Conservation (phyloP, 2,797 vertebrate species). For the Gastrophryne carolinensis region DNA sequence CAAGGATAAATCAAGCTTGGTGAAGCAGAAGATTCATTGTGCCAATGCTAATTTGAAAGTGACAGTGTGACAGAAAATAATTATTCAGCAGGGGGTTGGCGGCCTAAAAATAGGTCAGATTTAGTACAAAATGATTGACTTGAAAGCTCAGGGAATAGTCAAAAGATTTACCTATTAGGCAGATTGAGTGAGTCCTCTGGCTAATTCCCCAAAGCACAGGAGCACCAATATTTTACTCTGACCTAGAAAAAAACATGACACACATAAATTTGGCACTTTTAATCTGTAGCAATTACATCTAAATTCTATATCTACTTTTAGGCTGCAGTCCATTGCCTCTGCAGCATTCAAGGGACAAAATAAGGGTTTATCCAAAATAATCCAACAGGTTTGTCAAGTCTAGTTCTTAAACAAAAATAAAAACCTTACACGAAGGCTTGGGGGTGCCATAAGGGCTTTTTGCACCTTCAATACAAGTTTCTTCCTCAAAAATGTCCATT, state of each 20-base stretch:
- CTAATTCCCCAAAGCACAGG: slow-evolving; percentile 25
- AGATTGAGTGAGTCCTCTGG: slow-evolving; percentile 26
- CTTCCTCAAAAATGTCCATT: too few species aligned
- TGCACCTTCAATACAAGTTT: too few species aligned
- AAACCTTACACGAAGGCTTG: too few species aligned
- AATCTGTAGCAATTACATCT: slow-evolving; percentile 32
- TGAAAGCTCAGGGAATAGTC: slow-evolving; percentile 20
- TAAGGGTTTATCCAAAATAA: too few species aligned
- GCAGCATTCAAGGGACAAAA: not conserved
- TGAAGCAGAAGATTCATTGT: not conserved
- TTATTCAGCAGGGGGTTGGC: slow-evolving; percentile 4
- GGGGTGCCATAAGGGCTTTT: too few species aligned
- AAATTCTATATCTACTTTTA: not conserved
- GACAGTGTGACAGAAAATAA: slow-evolving; percentile 27
- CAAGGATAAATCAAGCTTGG: not conserved
- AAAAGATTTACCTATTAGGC: slow-evolving; percentile 36
- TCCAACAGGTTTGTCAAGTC: too few species aligned
- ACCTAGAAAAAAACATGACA: slow-evolving; percentile 33
- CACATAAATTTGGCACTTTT: slow-evolving; percentile 12
- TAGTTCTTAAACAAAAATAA: too few species aligned
- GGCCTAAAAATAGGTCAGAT: slow-evolving; percentile 33
- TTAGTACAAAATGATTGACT: slow-evolving; percentile 30
- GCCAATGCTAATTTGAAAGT: slow-evolving; percentile 20
- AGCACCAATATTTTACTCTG: slow-evolving; percentile 16
- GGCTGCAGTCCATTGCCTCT: not conserved